Conservation (phyloP, 2,888 invertebrate genomes). For the Sepioteuthis lessoniana region DNA sequence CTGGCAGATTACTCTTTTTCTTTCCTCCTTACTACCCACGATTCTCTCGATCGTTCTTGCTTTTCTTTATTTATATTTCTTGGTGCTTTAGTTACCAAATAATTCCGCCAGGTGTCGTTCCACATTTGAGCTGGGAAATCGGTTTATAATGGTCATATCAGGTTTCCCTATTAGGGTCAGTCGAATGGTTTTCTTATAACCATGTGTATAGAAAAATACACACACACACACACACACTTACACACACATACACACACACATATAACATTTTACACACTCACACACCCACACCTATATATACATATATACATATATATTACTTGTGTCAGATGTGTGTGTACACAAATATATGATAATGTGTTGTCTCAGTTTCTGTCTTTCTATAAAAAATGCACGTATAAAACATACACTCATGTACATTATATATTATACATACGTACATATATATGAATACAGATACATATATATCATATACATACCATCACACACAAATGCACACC, state of each 20-base stretch:
- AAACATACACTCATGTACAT: too few relatives aligned
- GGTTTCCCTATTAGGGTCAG: slow-evolving; percentile 20
- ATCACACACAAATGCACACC: neutral
- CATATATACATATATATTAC: too few relatives aligned
- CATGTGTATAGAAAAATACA: neutral
- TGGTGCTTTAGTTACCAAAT: neutral
- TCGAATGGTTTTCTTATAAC: neutral
- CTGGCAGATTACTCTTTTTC: neutral
- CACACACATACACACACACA: neutral
- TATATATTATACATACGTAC: too few relatives aligned
- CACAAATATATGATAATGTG: neutral
- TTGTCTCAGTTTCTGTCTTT: too few relatives aligned
- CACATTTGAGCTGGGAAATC: slow-evolving; percentile 33
- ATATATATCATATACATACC: neutral
- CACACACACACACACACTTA: neutral
- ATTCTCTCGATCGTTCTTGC: neutral
- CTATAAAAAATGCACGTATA: too few relatives aligned
- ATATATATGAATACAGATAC: neutral
- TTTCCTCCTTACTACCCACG: neutral
- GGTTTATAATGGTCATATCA: slow-evolving; percentile 17
- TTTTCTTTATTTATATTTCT: neutral
- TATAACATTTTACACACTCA: too few relatives aligned
- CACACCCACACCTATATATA: too few relatives aligned
- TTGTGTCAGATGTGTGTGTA: too few relatives aligned
- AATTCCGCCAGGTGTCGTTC: slow-evolving; percentile 33